phyloP scores from a whole-genome alignment of 2,888 invertebrate species.

The Baronia brevicornis region DNA sequence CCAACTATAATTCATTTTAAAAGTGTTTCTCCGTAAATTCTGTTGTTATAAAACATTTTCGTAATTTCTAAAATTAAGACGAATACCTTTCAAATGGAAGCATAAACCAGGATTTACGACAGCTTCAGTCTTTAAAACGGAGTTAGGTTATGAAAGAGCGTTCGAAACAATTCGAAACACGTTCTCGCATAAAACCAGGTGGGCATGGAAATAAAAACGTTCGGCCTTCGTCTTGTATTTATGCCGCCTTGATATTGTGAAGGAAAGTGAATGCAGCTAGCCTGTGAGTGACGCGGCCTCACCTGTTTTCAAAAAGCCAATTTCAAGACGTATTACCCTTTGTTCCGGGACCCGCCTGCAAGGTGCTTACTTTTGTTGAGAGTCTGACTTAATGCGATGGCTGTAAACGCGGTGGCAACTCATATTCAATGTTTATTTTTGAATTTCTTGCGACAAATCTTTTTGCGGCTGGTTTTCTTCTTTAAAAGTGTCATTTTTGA shows the following conservation, averaged over 20 bases:
- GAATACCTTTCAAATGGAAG: slow-evolving; percentile 48
- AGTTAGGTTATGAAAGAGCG: slow-evolving; percentile 61
- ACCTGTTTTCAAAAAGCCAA: slow-evolving; percentile 60
- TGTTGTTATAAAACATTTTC: slow-evolving; percentile 29
- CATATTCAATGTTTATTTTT: slow-evolving; percentile 27
- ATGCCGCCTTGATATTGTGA: slow-evolving; percentile 38
- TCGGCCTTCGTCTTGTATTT: slow-evolving; percentile 53
- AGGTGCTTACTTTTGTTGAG: slow-evolving; percentile 45
- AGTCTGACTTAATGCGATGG: slow-evolving; percentile 40
- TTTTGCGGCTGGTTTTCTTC: slow-evolving; percentile 31
- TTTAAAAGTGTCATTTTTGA: not conserved
- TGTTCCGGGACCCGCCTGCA: slow-evolving; percentile 49
- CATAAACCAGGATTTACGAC: slow-evolving; percentile 60
- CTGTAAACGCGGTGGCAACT: slow-evolving; percentile 38
- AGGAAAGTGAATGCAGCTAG: slow-evolving; percentile 52
- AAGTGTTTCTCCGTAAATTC: slow-evolving; percentile 16
- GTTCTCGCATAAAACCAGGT: slow-evolving; percentile 56
- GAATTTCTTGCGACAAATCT: slow-evolving; percentile 11
- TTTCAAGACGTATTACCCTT: slow-evolving; percentile 62
- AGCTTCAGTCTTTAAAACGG: slow-evolving; percentile 48
- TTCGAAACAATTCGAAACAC: slow-evolving; percentile 53
- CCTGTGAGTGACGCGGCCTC: slow-evolving; percentile 48
- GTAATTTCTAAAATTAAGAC: slow-evolving; percentile 53
- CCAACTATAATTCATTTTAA: too few relatives aligned
- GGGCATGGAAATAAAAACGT: slow-evolving; percentile 50